Base-by-base conservation (phyloP, 2,888 invertebrate genomes). In the Cynaeus angustus region DNA sequence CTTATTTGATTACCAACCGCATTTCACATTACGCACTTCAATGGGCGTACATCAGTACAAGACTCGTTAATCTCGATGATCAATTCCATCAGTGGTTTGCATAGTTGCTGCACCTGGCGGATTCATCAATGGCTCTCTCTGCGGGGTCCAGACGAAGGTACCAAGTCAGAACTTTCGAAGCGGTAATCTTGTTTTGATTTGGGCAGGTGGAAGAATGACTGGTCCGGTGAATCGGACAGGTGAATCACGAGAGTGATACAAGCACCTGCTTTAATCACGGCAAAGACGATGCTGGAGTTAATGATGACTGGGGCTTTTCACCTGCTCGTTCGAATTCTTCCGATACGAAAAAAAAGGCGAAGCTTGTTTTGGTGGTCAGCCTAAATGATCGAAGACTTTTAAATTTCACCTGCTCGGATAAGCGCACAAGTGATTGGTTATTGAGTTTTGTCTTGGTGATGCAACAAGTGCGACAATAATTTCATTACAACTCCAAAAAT, bases 201-300 rank as follows among this genome's bases (percentile, higher is more conserved):
- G 67, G 12, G 61, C 67, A 67, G 67, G 67, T 67, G 67, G 52
- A 64, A 41, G 53, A 30, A 52, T 59, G 53, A 67, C 67, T 67
- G 67, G 67, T 61, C 59, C 67, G 52, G 53, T 48, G 26, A n/a
- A 58, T 56, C 66, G 52, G 67, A 67, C 67, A 67, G 67, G 67
- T 67, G 67, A 67, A 67, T 59, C 67, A 66, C 66, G 53, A 43
- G 9, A 28, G 38, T 43, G 66, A 45, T 41, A 13, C 37, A 12
- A 56, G 56, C 66, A 66, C 66, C 66, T 66, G 66, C 66, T 37
- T 28, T 37, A 66, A 66, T 66, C 66, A 66, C 66, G 66, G 56
- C 48, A 13, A 14, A 41, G 14, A 28, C 37, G 45, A 56, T 56
- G 41, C 33, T 59, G 26, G 33, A 50, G 26, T 21, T 28, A 59